These are phyloP conservation scores for Panthera leo DNA, from an alignment of 2,113 vertebrate species.

Conservation along the genomic window DNA sequence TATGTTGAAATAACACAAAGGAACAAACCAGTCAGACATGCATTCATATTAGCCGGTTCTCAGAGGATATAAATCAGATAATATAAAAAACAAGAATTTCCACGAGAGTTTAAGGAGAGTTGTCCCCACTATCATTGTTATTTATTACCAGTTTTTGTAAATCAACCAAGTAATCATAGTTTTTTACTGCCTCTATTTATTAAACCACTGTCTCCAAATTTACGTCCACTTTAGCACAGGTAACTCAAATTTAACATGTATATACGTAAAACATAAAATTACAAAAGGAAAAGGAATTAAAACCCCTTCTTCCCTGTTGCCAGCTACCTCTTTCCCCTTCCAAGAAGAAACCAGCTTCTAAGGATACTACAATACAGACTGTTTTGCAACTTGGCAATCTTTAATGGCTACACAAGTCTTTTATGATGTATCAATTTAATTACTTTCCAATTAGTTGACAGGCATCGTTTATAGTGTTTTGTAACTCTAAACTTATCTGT, in stretches of 20 bases:
- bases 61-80: neutral
- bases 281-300: neutral
- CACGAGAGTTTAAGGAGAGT: neutral
- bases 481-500: neutral
- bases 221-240: neutral
- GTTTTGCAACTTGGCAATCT: neutral
- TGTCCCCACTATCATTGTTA: neutral
- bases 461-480: neutral
- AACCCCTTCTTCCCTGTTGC: neutral
- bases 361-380: neutral
- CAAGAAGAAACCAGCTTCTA: neutral
- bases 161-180: neutral
- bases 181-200: neutral
- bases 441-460: neutral
- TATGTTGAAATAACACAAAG: conserved; percentile 60
- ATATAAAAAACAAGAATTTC: neutral
- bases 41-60: neutral
- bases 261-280: neutral
- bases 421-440: neutral
- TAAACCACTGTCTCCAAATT: neutral
- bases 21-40: neutral
- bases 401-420: neutral
- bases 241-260: neutral
- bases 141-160: neutral
- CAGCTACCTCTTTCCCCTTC: neutral